phyloP scores from a whole-genome alignment of 2,888 invertebrate genomes.

The Ornithoptera alexandrae region DNA sequence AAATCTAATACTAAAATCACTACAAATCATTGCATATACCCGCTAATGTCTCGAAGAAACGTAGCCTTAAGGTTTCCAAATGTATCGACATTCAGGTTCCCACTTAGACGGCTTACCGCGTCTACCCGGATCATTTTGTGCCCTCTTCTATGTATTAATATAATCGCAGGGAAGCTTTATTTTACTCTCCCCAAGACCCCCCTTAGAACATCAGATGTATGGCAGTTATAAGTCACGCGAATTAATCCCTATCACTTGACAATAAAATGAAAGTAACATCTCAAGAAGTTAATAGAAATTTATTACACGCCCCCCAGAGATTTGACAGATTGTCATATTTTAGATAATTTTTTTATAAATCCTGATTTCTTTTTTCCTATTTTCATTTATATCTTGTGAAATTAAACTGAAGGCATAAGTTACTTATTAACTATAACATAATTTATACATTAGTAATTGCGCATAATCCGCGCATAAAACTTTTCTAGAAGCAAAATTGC shows the following conservation, averaged over 20 bases:
- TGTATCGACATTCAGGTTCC: conserved; percentile 41
- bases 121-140: conserved; percentile 65
- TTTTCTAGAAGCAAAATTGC: no score
- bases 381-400: no score
- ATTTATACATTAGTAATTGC: no score
- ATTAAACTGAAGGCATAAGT: neutral
- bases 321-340: conserved; percentile 44
- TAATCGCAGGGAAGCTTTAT: conserved; percentile 75
- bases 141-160: conserved; percentile 70
- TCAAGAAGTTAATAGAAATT: conserved; percentile 76
- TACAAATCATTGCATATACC: conserved; percentile 38
- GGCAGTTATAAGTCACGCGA: conserved; percentile 78
- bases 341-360: conserved; percentile 12
- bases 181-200: conserved; percentile 63
- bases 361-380: no score
- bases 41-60: conserved; percentile 14
- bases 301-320: conserved; percentile 54
- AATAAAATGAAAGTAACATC: conserved; percentile 76
- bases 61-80: conserved; percentile 34
- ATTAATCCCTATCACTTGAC: conserved; percentile 78
- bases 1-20: conserved; percentile 5
- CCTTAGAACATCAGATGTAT: conserved; percentile 72
- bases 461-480: no score
- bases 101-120: conserved; percentile 67
- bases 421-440: neutral